phyloP scores from a whole-genome alignment of 1,140 invertebrate species.

The Psilanteris sp. region DNA sequence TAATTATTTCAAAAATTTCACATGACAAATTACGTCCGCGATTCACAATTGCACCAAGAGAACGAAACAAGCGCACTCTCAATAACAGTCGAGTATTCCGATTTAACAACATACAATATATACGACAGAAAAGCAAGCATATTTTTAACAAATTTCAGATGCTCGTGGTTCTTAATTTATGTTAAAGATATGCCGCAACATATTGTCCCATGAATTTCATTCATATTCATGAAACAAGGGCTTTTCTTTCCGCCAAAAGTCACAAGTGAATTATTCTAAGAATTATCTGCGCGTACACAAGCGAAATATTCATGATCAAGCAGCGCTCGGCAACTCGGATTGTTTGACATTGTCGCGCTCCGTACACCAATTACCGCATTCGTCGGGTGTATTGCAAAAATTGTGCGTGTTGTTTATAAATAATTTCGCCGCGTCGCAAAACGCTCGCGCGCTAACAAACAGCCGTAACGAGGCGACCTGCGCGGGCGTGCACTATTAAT shows the following conservation, averaged over 20 bases:
- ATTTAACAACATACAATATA: too few species aligned
- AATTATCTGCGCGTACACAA: constrained; percentile 25
- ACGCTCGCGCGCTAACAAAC: too few species aligned
- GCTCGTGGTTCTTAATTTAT: constrained; percentile 43
- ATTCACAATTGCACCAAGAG: too few species aligned
- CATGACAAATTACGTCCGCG: too few species aligned
- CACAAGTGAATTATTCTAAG: constrained; percentile 32
- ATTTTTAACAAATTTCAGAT: constrained; percentile 19
- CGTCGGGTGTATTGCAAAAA: constrained; percentile 1
- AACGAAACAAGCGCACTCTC: too few species aligned
- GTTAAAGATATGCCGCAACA: constrained; percentile 41
- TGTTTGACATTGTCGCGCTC: background rate
- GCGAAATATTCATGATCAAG: constrained; percentile 23
- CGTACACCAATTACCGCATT: background rate
- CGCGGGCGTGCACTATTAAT: too few species aligned
- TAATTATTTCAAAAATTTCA: too few species aligned
- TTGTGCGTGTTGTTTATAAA: too few species aligned
- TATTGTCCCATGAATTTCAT: constrained; percentile 51
- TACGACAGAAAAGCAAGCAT: constrained; percentile 16
- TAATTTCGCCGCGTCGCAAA: too few species aligned
- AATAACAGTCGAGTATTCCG: too few species aligned
- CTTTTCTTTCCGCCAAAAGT: constrained; percentile 9
- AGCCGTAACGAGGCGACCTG: too few species aligned
- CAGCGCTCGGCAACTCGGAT: constrained; percentile 4
- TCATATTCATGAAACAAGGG: constrained; percentile 50